Evolutionary conservation across 2,797 vertebrate genomes (phyloP).

Genomic region (Brachymystax lenok): DNA sequence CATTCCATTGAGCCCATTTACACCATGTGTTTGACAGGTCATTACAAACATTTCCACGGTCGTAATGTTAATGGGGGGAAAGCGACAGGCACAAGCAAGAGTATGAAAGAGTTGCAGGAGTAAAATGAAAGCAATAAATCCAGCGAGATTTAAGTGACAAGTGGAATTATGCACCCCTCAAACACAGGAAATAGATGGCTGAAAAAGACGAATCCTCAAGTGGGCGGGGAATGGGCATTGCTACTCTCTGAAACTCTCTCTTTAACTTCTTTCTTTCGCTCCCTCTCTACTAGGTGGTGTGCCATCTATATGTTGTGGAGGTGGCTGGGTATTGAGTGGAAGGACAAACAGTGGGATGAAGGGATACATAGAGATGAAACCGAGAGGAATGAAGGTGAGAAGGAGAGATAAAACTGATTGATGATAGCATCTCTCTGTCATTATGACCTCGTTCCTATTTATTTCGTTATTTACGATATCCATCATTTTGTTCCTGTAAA

Average conservation of each 20-base stretch:
- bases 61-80: no score
- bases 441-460: background rate
- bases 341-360: background rate
- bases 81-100: no score
- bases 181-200: no score
- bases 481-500: background rate
- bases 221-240: no score
- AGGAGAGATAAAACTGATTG: background rate
- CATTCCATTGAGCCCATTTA: no score
- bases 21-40: no score
- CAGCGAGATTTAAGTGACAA: no score
- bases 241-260: slow-evolving; percentile 14
- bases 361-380: background rate
- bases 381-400: background rate
- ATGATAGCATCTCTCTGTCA: background rate
- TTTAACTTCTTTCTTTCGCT: background rate
- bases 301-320: background rate
- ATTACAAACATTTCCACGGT: no score
- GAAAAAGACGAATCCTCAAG: no score
- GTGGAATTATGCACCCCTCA: no score
- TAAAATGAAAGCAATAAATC: no score
- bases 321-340: background rate
- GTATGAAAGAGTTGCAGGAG: no score
- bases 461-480: background rate
- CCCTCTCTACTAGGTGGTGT: background rate